phyloP scores from a whole-genome alignment of 2,888 invertebrate species.

The Drosophila eohydei region DNA sequence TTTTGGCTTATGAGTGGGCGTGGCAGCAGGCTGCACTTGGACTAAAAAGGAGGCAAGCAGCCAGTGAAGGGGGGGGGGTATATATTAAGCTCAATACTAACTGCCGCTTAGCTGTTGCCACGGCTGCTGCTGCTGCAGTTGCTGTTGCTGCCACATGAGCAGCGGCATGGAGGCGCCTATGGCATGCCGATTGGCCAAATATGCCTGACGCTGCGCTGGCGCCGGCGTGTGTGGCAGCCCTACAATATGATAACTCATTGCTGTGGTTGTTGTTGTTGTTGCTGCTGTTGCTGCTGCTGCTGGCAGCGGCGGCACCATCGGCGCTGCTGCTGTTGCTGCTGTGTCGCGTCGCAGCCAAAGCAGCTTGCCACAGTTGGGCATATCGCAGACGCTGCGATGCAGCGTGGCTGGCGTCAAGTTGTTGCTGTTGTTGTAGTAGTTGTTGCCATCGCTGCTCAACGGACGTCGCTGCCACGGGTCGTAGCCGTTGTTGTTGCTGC shows the following conservation, averaged over 20 bases:
- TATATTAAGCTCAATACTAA: conserved; percentile 52
- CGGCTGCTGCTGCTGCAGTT: conserved; percentile 16
- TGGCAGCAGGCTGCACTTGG: conserved; percentile 17
- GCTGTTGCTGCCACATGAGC: conserved; percentile 86
- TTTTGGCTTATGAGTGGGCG: conserved; percentile 19
- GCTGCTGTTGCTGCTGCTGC: conserved; percentile 9
- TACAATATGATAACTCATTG: conserved; percentile 79
- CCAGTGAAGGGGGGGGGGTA: not conserved
- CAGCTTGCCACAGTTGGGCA: conserved; percentile 84
- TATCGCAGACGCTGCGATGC: conserved; percentile 76
- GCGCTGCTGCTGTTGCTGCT: conserved; percentile 21
- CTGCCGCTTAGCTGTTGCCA: conserved; percentile 40
- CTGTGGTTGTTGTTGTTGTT: conserved; percentile 31
- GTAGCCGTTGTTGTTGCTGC: conserved; percentile 20
- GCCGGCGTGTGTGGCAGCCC: conserved; percentile 83
- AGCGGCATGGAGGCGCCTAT: conserved; percentile 88
- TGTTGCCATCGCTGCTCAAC: conserved; percentile 58
- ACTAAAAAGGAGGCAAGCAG: not conserved
- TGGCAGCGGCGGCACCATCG: conserved; percentile 55
- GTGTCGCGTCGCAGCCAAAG: conserved; percentile 81
- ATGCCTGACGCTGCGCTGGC: conserved; percentile 80
- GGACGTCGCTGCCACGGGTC: conserved; percentile 53
- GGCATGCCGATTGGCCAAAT: conserved; percentile 83
- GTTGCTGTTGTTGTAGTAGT: conserved; percentile 22
- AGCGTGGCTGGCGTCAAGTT: conserved; percentile 36